A percentile compares a stretch with the other conserved stretches of the same genome.
phyloP scores from a whole-genome alignment of 2,113 vertebrate genomes.

The Rhipidura dahli region DNA sequence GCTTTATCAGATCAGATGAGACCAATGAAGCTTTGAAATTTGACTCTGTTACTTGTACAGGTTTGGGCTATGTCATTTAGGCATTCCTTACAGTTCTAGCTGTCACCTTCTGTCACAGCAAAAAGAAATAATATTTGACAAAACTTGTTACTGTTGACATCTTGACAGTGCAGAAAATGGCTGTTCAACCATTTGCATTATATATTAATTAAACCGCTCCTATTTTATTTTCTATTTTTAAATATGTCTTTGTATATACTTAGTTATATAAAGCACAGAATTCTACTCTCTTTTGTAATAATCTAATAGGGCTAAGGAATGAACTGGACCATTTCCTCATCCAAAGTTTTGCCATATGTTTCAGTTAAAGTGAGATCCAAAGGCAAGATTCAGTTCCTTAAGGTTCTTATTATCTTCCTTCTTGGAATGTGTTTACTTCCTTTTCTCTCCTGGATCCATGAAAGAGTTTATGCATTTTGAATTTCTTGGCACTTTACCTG shows the following conservation, averaged over 20 bases:
- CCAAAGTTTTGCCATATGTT: background rate
- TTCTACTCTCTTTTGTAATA: background rate
- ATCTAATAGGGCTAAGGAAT: background rate
- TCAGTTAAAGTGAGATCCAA: background rate
- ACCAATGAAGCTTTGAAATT: background rate
- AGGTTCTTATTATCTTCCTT: background rate
- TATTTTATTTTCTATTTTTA: background rate
- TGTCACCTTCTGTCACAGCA: background rate
- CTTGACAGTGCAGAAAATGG: background rate
- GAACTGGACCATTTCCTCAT: background rate
- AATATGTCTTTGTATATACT: background rate
- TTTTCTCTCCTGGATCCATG: background rate
- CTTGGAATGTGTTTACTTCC: background rate
- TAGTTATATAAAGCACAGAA: background rate
- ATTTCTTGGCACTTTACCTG: background rate
- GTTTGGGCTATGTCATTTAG: background rate
- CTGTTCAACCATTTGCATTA: background rate
- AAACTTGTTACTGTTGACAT: background rate
- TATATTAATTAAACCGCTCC: background rate
- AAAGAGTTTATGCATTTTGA: background rate
- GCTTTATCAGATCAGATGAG: background rate
- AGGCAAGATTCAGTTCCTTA: background rate
- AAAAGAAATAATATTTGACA: background rate
- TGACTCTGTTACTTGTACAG: background rate
- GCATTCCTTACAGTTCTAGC: background rate